Evolutionary conservation across 2,797 vertebrate species (phyloP).

Genomic region (Clamator glandarius): DNA sequence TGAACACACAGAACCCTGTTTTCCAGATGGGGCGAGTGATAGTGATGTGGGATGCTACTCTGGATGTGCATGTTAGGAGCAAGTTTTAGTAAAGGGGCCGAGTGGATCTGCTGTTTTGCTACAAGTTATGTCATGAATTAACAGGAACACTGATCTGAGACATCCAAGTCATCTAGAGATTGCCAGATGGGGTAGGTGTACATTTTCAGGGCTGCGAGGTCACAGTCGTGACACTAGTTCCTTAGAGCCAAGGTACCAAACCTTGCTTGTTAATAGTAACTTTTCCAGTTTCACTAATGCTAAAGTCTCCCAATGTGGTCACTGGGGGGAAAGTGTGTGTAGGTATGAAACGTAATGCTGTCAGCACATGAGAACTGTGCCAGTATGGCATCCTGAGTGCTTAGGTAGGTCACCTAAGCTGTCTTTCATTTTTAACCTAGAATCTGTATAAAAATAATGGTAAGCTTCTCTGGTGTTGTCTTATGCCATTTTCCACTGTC

Average conservation of each 20-base stretch:
- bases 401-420: not conserved
- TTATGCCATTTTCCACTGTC: accelerated
- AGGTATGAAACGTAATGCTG: not conserved
- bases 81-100: not conserved
- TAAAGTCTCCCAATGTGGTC: accelerated
- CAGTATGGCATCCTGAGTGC: accelerated
- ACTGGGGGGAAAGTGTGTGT: accelerated
- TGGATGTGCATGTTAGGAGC: not conserved
- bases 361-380: not conserved
- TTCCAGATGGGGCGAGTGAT: slow-evolving; percentile 35
- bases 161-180: not conserved
- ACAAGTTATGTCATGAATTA: not conserved
- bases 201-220: not conserved
- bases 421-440: not conserved
- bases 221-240: not conserved
- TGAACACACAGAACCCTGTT: slow-evolving; percentile 12
- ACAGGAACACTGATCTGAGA: accelerated
- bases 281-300: not conserved
- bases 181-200: accelerated
- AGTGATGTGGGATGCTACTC: not conserved
- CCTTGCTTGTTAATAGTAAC: not conserved
- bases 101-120: not conserved
- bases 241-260: not conserved
- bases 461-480: not conserved
- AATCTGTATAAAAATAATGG: not conserved